Percentiles rank a stretch among this genome's conserved stretches.
Evolutionary conservation across 2,797 vertebrate species (phyloP).

Genomic region (Silurus aristotelis): DNA sequence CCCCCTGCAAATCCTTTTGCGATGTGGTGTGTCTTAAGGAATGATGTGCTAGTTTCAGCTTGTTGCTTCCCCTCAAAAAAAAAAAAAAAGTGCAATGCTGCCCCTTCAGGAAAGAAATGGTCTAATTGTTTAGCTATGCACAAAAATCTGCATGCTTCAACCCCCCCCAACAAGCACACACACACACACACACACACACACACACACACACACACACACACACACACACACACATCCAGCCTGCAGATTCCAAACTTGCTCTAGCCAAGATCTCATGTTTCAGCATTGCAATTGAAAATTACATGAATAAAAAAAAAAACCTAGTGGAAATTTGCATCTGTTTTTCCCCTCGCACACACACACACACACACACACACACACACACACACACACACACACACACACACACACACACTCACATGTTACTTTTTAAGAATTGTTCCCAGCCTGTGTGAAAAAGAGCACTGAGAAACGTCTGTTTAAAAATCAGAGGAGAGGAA

Average conservation of each 20-base stretch:
- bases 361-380: too few species aligned
- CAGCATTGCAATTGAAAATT: neutral
- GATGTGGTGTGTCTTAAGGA: slow-evolving; percentile 65
- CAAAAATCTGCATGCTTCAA: slow-evolving; percentile 36
- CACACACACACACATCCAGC: neutral
- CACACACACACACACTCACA: slow-evolving; percentile 41
- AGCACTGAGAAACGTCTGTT: slow-evolving; percentile 55
- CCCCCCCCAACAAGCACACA: too few species aligned
- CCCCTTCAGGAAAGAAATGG: slow-evolving; percentile 62
- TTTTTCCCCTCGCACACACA: neutral
- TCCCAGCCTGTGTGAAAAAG: slow-evolving; percentile 49
- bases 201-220: slow-evolving; percentile 44
- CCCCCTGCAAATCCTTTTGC: slow-evolving; percentile 30
- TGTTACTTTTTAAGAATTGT: slow-evolving; percentile 64
- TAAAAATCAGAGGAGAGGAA: slow-evolving; percentile 64
- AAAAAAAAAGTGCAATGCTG: slow-evolving; percentile 52
- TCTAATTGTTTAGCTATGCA: slow-evolving; percentile 41
- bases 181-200: neutral
- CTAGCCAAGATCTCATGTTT: neutral
- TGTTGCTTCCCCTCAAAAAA: slow-evolving; percentile 39
- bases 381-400: neutral
- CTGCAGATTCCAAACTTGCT: neutral
- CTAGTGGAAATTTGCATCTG: neutral
- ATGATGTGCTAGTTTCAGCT: slow-evolving; percentile 66
- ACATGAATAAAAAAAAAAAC: neutral